Evolutionary conservation across 2,888 invertebrate species (phyloP).

Genomic region (Cerastoderma edule): DNA sequence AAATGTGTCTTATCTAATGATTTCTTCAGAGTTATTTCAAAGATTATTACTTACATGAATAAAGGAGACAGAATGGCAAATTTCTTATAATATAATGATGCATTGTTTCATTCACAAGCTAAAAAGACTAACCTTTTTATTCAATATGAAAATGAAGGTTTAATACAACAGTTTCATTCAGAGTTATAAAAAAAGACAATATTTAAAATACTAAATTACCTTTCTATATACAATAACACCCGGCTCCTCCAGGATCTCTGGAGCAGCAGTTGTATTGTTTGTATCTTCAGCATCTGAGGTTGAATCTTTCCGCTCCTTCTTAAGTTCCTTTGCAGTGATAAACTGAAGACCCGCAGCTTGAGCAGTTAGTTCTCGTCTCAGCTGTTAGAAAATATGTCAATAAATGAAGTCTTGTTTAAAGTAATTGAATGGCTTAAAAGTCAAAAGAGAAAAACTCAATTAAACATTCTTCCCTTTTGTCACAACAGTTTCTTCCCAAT

Average conservation of each 20-base stretch:
- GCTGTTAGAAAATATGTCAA: constrained; percentile 52
- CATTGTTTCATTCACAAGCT: background rate
- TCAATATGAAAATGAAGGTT: too few species aligned
- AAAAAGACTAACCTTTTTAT: background rate
- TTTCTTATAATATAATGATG: background rate
- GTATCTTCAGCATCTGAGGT: constrained; percentile 36
- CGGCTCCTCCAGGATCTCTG: background rate
- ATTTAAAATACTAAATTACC: background rate
- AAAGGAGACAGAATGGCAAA: too few species aligned
- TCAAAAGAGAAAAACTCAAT: constrained; percentile 5
- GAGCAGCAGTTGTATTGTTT: background rate
- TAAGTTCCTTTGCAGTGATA: constrained; percentile 75
- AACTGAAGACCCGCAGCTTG: constrained; percentile 82
- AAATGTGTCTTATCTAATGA: too few species aligned
- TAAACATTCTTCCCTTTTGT: too few species aligned
- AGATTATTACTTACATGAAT: too few species aligned
- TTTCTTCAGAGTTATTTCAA: too few species aligned
- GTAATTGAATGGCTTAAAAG: background rate
- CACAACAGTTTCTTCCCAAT: too few species aligned
- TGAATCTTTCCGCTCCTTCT: constrained; percentile 41
- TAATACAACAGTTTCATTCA: too few species aligned
- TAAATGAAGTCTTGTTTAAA: background rate
- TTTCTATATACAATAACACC: constrained; percentile 27
- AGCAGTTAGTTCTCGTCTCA: constrained; percentile 78
- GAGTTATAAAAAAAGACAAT: background rate